A percentile compares a stretch with the other conserved stretches of the same genome.
Evolutionary conservation across 2,797 vertebrate species (phyloP).

Genomic region (Cygnus olor): DNA sequence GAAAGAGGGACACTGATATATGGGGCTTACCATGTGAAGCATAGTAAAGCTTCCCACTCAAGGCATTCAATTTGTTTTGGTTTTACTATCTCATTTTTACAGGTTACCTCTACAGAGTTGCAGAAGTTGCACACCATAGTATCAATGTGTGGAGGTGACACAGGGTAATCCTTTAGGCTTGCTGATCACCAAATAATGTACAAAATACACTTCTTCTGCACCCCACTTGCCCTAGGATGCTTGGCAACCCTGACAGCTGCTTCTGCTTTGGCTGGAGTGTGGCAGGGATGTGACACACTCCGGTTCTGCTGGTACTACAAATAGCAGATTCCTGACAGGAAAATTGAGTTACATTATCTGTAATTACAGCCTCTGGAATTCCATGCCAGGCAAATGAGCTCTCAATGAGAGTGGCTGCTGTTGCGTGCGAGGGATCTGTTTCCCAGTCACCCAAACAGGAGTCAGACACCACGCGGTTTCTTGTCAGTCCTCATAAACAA

Average conservation of each 20-base stretch:
- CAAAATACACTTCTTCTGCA: not conserved
- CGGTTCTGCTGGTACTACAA: constrained; percentile 50
- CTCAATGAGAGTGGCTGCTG: constrained; percentile 16
- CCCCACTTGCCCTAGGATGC: not conserved
- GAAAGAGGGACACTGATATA: not conserved
- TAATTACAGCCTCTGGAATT: constrained; percentile 63
- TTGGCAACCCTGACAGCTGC: not conserved
- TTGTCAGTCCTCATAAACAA: not conserved
- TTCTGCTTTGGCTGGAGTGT: constrained; percentile 60
- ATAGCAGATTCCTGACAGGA: constrained; percentile 61
- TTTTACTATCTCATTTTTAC: not conserved
- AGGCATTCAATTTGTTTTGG: not conserved
- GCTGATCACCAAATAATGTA: not conserved
- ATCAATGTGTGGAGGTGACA: not conserved
- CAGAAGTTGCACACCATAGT: not conserved
- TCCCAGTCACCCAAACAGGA: constrained; percentile 37
- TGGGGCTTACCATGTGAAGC: not conserved
- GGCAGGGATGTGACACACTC: constrained; percentile 42
- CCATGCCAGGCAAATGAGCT: constrained; percentile 57
- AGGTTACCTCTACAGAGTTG: not conserved
- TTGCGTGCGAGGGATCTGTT: constrained; percentile 23
- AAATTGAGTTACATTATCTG: constrained; percentile 62
- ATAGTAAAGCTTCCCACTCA: not conserved
- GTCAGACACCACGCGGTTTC: not conserved
- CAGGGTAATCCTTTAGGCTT: not conserved